Evolutionary conservation across 2,113 vertebrate genomes (phyloP), one percentile per base, ranked within the genome.

Genomic region (Mionectes macconnelli): DNA sequence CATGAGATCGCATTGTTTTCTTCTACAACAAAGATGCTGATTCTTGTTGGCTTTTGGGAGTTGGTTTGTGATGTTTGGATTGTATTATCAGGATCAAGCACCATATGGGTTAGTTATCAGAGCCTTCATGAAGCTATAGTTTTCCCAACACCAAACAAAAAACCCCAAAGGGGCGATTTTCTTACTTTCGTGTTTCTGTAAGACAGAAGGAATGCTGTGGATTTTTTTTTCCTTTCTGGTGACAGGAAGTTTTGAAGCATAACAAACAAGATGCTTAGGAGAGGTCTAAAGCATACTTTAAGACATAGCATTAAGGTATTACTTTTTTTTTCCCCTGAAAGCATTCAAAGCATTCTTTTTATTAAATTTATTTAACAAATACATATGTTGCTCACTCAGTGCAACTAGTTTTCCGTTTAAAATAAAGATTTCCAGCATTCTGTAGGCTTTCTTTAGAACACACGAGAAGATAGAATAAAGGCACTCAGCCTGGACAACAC

Each of bases 41-140:
- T 57, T 89, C 87, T 79, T 83, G 75, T 60, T 89, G 20, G 80
- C 73, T 84, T 85, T 91, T 59, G 84, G 93, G 93, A 93, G n/a
- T 56, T 74, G 69, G 56, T 91, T 95, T 93, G 89, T 87, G 64
- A 72, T 94, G 89, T 95, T 97, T 96, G 85, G 93, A 86, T 94
- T 94, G 90, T n/a, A 91, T 96, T 92, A 91, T 91, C 69, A 72
- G 87, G 93, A 94, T 91, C 60, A 68, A 33, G 60, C 73, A 66
- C 70, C 81, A 64, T 80, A 93, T 84, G 95, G 87, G 88, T 82
- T 84, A 88, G 91, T 92, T 96, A 97, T 93, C 87, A 96, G 87
- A 97, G 94, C 84, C 57, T 88, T 87, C 55, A 28, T 11, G 70
- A 91, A 91, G 52, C 79, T 94, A 33, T 47, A 84, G 74, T 91